Percentiles rank a stretch among this genome's conserved stretches.
Evolutionary conservation across 2,888 invertebrate species (phyloP).

Genomic region (Stenotaenia linearis): DNA sequence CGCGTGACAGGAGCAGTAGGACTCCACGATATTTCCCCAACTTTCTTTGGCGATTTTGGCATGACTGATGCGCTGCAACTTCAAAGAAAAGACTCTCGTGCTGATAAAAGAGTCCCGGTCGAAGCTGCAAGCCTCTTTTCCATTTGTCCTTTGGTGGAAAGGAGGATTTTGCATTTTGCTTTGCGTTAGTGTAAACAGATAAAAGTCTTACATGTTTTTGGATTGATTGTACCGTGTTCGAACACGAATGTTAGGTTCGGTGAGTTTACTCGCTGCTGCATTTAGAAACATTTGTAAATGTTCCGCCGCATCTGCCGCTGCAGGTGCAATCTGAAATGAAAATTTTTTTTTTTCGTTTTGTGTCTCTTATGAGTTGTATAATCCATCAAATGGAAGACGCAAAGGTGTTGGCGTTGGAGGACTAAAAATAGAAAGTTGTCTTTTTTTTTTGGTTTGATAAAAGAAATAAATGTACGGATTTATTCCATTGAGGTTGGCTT

Average conservation of each 20-base stretch:
- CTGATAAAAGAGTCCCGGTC: conserved; percentile 6
- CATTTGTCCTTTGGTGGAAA: neutral
- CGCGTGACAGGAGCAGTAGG: neutral
- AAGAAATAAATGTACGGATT: no score
- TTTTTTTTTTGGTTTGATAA: no score
- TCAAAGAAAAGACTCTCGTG: neutral
- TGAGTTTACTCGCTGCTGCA: no score
- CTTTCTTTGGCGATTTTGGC: neutral
- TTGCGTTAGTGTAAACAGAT: neutral
- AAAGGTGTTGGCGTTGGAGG: no score
- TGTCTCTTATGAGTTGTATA: no score
- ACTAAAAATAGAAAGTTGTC: no score
- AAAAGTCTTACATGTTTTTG: neutral
- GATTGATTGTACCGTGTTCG: neutral
- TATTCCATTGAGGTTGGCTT: no score
- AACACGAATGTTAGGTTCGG: neutral
- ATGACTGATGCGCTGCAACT: neutral
- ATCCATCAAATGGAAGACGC: no score
- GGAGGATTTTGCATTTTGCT: neutral
- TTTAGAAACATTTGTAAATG: no score
- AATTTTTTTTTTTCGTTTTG: no score
- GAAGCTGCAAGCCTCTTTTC: neutral
- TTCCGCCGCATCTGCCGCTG: no score
- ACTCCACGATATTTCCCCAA: neutral
- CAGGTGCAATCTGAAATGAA: no score